A percentile compares a stretch with the other conserved stretches of the same genome.
These are phyloP conservation scores for Coregonus sp. DNA, from an alignment of 2,797 vertebrate genomes.

Conservation along the genomic window DNA sequence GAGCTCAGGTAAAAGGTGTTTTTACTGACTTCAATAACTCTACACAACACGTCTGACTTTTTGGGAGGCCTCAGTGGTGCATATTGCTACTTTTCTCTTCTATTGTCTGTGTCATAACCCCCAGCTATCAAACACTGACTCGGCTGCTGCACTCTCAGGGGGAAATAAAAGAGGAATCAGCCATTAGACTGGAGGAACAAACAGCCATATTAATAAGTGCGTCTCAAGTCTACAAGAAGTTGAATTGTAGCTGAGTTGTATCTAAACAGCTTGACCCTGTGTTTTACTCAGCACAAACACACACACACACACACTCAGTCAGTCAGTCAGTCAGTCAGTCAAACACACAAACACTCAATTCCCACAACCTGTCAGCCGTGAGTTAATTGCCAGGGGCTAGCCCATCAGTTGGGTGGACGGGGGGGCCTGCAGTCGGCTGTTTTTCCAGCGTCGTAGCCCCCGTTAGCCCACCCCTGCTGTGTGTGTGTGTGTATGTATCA, in stretches of 20 bases:
- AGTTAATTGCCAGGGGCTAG: constrained; percentile 23
- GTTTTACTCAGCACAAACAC: background rate
- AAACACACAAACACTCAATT: constrained; percentile 22
- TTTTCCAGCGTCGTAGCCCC: background rate
- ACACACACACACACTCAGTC: constrained; percentile 8
- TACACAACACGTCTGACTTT: constrained; percentile 12
- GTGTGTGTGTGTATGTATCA: too few species aligned
- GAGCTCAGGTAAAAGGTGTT: background rate
- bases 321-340: background rate
- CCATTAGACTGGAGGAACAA: background rate
- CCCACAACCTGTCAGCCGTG: constrained; percentile 27
- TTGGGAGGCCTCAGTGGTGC: background rate
- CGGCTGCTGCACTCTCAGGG: constrained; percentile 26
- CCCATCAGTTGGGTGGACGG: background rate
- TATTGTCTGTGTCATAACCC: constrained; percentile 44
- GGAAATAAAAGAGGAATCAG: constrained; percentile 7
- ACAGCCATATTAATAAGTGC: background rate
- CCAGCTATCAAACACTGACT: constrained; percentile 37
- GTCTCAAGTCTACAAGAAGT: background rate
- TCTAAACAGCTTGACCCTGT: background rate
- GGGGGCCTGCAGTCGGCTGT: constrained; percentile 3
- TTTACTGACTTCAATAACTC: constrained; percentile 8
- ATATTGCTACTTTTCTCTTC: constrained; percentile 45
- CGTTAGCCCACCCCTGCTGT: background rate
- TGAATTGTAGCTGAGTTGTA: background rate